A percentile compares a stretch with the other conserved stretches of the same genome.
phyloP scores from a whole-genome alignment of 1,140 invertebrate species.

The Drosophila mayri region DNA sequence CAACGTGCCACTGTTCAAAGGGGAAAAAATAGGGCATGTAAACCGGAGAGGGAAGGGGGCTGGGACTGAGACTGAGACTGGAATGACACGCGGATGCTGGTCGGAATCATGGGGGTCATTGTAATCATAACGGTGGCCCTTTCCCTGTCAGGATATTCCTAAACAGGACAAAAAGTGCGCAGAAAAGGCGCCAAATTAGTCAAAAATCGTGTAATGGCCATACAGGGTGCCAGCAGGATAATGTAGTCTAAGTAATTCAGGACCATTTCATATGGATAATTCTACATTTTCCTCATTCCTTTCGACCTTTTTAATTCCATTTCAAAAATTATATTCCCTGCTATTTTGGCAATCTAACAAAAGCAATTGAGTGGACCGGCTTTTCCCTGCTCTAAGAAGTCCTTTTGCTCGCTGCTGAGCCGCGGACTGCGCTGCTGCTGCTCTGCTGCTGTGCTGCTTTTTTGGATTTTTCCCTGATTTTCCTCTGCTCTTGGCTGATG shows the following conservation, averaged over 20 bases:
- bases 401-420: not conserved
- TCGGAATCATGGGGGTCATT: conserved; percentile 57
- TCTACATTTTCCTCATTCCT: not conserved
- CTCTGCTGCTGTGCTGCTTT: conserved; percentile 15
- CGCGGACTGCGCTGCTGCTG: conserved; percentile 13
- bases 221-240: conserved; percentile 53
- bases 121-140: conserved; percentile 65
- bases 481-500: conserved; percentile 36
- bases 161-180: conserved; percentile 40
- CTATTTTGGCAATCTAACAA: conserved; percentile 65
- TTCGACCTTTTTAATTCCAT: not conserved
- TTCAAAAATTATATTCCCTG: not conserved
- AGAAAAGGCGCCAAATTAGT: conserved; percentile 65
- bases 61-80: not conserved
- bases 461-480: too few relatives aligned
- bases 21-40: conserved; percentile 12
- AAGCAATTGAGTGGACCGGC: conserved; percentile 44
- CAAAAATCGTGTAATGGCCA: conserved; percentile 39
- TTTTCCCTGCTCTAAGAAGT: conserved; percentile 16
- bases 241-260: conserved; percentile 21
- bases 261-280: conserved; percentile 27
- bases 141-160: not conserved
- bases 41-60: conserved; percentile 6
- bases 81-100: too few relatives aligned
- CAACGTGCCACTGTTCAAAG: conserved; percentile 54